Evolutionary conservation across 2,797 vertebrate genomes (phyloP).

Genomic region (Poecile montanus): DNA sequence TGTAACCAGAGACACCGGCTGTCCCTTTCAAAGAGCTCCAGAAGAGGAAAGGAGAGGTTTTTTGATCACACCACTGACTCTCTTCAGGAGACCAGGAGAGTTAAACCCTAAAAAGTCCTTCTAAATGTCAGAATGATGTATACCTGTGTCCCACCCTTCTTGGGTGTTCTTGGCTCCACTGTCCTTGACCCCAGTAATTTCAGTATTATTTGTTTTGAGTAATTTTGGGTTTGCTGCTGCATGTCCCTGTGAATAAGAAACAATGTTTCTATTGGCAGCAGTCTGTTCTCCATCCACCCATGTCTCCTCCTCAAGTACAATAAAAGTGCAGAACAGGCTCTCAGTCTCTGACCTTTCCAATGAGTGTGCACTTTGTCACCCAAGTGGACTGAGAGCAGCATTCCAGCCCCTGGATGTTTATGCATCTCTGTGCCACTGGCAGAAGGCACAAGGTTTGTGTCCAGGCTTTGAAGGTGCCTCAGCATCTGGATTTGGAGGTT

Average conservation of each 20-base stretch:
- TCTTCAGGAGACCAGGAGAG: background rate
- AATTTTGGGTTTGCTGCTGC: slow-evolving; percentile 61
- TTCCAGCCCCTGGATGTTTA: background rate
- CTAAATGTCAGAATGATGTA: slow-evolving; percentile 47
- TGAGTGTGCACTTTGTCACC: background rate
- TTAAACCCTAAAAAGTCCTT: background rate
- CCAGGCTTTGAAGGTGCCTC: background rate
- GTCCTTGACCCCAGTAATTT: slow-evolving; percentile 59
- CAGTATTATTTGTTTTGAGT: slow-evolving; percentile 59
- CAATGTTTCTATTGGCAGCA: slow-evolving; percentile 65
- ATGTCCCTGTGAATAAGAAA: slow-evolving; percentile 52
- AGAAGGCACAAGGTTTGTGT: background rate
- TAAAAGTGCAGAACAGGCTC: background rate
- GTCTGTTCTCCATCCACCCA: slow-evolving; percentile 41
- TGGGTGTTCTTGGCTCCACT: slow-evolving; percentile 65
- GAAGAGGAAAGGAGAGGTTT: background rate
- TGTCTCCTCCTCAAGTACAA: background rate
- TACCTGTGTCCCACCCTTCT: slow-evolving; percentile 63
- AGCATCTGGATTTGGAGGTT: background rate
- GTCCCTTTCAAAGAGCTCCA: background rate
- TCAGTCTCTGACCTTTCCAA: background rate
- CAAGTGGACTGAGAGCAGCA: background rate
- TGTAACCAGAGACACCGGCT: background rate
- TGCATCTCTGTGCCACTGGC: rapidly evolving
- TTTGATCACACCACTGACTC: background rate